Conservation (phyloP, 2,797 vertebrate species). For the Aselliscus stoliczkanus region DNA sequence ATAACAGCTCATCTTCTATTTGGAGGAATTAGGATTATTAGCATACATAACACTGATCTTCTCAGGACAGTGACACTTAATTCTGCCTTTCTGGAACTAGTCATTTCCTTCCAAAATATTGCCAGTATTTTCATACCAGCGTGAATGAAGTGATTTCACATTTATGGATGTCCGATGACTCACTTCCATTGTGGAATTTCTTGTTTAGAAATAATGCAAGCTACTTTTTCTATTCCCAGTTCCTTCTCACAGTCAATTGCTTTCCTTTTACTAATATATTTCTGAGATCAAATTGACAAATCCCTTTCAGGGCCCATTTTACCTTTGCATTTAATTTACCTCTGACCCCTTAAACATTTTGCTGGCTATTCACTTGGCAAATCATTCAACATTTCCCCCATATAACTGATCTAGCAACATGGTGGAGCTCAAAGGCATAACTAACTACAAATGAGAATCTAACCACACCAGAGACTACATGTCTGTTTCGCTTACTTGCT, state of each 20-base stretch:
- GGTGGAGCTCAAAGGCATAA: slow-evolving; percentile 66
- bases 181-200: not conserved
- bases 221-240: not conserved
- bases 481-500: slow-evolving; percentile 37
- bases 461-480: slow-evolving; percentile 26
- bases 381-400: slow-evolving; percentile 31
- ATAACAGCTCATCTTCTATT: not conserved
- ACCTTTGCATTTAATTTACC: slow-evolving; percentile 46
- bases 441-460: slow-evolving; percentile 60
- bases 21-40: not conserved
- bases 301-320: slow-evolving; percentile 42
- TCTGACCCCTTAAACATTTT: slow-evolving; percentile 36
- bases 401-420: slow-evolving; percentile 49
- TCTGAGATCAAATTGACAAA: slow-evolving; percentile 39
- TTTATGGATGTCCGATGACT: not conserved
- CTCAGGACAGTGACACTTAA: not conserved
- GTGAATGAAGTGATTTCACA: not conserved
- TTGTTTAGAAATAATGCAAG: slow-evolving; percentile 23
- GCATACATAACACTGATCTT: not conserved
- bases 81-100: not conserved
- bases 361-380: slow-evolving; percentile 47
- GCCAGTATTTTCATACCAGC: not conserved
- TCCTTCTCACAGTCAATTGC: not conserved
- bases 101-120: not conserved
- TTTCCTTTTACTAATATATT: slow-evolving; percentile 25